A percentile compares a stretch with the other conserved stretches of the same genome.
Evolutionary conservation across 2,888 invertebrate species (phyloP).

Genomic region (Drosophila quasianomalipes): DNA sequence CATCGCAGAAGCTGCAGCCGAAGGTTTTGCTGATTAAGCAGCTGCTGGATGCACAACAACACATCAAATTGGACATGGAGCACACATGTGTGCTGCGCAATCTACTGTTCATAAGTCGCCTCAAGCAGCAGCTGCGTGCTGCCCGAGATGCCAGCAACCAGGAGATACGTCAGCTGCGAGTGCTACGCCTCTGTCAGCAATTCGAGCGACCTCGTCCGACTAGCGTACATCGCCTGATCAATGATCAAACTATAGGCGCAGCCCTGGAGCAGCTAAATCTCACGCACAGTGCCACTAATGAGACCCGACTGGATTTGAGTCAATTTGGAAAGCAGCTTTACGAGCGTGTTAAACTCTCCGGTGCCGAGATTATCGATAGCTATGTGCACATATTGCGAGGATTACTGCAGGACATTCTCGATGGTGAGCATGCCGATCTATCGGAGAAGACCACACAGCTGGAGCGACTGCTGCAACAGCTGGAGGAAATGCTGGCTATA

Average conservation of each 20-base stretch:
- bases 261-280: slow-evolving; percentile 48
- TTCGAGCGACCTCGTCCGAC: slow-evolving; percentile 49
- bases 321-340: slow-evolving; percentile 73
- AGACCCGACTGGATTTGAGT: slow-evolving; percentile 43
- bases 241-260: slow-evolving; percentile 53
- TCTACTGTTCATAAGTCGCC: slow-evolving; percentile 69
- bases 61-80: slow-evolving; percentile 35
- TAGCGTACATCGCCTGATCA: slow-evolving; percentile 46
- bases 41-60: slow-evolving; percentile 63
- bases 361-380: slow-evolving; percentile 78
- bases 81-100: slow-evolving; percentile 69
- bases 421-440: slow-evolving; percentile 55
- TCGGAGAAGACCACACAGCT: slow-evolving; percentile 43
- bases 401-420: slow-evolving; percentile 73
- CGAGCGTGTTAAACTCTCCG: slow-evolving; percentile 64
- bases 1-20: slow-evolving; percentile 44
- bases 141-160: slow-evolving; percentile 68
- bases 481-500: slow-evolving; percentile 65
- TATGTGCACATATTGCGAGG: slow-evolving; percentile 71
- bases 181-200: slow-evolving; percentile 74
- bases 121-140: slow-evolving; percentile 55
- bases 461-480: slow-evolving; percentile 63
- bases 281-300: slow-evolving; percentile 14
- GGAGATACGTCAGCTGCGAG: slow-evolving; percentile 74
- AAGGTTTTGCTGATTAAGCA: slow-evolving; percentile 80